Percentiles rank a stretch among this genome's conserved stretches.
Evolutionary conservation across 1,140 invertebrate species (phyloP).

Genomic region (Adelges cooleyi): DNA sequence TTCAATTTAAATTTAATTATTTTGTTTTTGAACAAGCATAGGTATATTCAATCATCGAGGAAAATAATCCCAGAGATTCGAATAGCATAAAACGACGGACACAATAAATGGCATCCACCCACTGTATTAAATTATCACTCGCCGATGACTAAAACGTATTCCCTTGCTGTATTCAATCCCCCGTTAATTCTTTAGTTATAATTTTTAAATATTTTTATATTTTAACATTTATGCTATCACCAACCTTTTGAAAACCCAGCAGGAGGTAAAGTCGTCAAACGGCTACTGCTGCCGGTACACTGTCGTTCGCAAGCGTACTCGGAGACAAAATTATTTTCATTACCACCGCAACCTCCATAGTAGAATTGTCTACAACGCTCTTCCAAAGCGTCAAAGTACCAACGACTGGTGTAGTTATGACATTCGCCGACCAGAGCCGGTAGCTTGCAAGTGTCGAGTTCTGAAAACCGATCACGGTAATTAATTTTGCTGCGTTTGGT

Average conservation of each 20-base stretch:
- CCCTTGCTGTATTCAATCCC: no score
- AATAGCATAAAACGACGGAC: no score
- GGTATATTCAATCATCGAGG: no score
- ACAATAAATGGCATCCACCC: no score
- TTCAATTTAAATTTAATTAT: no score
- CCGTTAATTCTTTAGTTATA: no score
- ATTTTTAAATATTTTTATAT: no score
- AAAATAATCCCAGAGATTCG: no score
- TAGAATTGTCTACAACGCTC: conserved; percentile 61
- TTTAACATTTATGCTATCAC: no score
- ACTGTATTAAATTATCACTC: no score
- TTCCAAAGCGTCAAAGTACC: conserved; percentile 70
- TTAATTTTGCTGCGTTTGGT: background rate
- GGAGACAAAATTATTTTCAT: conserved; percentile 64
- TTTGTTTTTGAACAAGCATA: no score
- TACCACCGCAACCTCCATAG: conserved; percentile 71
- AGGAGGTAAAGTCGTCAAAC: background rate
- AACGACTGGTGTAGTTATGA: conserved; percentile 59
- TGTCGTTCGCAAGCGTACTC: conserved; percentile 52
- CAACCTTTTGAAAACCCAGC: conserved; percentile 4
- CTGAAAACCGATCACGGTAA: conserved; percentile 38
- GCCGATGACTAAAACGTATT: no score
- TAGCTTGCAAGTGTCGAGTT: conserved; percentile 59
- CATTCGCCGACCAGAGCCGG: conserved; percentile 67
- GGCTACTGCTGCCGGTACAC: conserved; percentile 42